Evolutionary conservation across 2,113 vertebrate genomes (phyloP), one percentile per base, ranked within the genome.

Genomic region (Oncorhynchus nerka): DNA sequence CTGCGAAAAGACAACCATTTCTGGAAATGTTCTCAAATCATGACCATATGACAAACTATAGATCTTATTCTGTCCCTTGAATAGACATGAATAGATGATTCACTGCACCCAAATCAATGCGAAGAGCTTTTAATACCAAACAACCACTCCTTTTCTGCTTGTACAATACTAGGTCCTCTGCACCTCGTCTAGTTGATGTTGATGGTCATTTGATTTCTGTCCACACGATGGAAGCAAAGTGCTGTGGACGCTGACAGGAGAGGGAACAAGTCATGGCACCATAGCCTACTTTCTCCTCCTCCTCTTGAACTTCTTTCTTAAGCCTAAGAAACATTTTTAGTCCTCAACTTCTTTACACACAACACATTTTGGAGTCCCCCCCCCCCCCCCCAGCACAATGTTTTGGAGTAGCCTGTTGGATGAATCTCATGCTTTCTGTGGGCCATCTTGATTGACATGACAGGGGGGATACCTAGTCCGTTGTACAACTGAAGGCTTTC

Each of bases 201-300:
- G 51, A 4, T 19, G 51, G 51, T 55, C 51, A 19, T 55, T 19
- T 5, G 4, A 55, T 19, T 55, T 15, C 16, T 22, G 19, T 32
- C 90, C 91, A 89, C 88, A 80, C 86, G 92, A 67, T 88, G 91
- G 90, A 51, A 75, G 80, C 86, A 91, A 72, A 83, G 87, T 12
- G 57, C 82, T 73, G 26, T 59, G n/a, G 39, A 22, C 74, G 32
- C 67, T 68, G 30, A 39, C 8, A 20, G 16, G 16, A 32, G 16
- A n/a, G 8, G 20, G 57, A 59, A 28, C 0, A 3, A 1, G 2
- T 9, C 4, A 19, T 0, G 51, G 51, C 19, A 55, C 16, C 16
- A 19, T 55, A 19, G 16, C 16, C 39, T 11, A 45, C 39, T 45
- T 45, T 45, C 39, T 11, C 9, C 39, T 45, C 39, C 8, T 45